These are phyloP conservation scores for Dolichopus griseipennis DNA, from an alignment of 2,888 invertebrate species.

Conservation along the genomic window DNA sequence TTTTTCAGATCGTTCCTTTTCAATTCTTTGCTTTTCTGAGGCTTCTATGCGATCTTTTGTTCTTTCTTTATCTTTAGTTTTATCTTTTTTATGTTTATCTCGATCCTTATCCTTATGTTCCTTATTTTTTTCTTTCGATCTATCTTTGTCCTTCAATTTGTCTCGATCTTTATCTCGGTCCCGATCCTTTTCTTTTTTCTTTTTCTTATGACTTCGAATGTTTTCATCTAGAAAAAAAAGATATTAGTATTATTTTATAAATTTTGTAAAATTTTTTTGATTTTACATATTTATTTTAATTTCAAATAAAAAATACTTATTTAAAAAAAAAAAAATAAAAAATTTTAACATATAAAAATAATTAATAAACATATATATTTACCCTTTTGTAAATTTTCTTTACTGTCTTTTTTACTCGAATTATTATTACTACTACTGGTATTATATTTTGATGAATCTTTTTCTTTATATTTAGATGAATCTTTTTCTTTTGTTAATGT, in stretches of 20 bases:
- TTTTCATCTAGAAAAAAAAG: conserved; percentile 4
- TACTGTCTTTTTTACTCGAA: neutral
- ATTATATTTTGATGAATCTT: neutral
- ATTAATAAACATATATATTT: neutral
- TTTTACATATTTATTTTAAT: no score
- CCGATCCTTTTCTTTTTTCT: conserved; percentile 40
- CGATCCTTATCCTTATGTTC: conserved; percentile 21
- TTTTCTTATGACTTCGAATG: conserved; percentile 35
- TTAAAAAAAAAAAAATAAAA: no score
- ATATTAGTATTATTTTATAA: neutral
- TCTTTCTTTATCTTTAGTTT: neutral
- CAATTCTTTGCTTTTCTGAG: conserved; percentile 15
- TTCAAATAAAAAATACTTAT: no score
- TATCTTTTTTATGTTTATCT: conserved; percentile 17
- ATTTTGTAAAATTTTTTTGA: neutral
- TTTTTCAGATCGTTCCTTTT: conserved; percentile 20
- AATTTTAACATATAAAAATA: no score
- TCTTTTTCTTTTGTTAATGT: neutral
- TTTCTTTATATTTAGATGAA: neutral
- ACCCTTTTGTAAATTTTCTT: conserved; percentile 7
- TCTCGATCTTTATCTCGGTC: conserved; percentile 28
- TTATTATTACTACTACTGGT: neutral
- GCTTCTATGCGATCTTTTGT: neutral
- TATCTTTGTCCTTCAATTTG: conserved; percentile 22
- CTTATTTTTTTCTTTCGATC: conserved; percentile 9